Evolutionary conservation across 2,797 vertebrate species (phyloP), one percentile per base, ranked within the genome.

Genomic region (Anas georgica): DNA sequence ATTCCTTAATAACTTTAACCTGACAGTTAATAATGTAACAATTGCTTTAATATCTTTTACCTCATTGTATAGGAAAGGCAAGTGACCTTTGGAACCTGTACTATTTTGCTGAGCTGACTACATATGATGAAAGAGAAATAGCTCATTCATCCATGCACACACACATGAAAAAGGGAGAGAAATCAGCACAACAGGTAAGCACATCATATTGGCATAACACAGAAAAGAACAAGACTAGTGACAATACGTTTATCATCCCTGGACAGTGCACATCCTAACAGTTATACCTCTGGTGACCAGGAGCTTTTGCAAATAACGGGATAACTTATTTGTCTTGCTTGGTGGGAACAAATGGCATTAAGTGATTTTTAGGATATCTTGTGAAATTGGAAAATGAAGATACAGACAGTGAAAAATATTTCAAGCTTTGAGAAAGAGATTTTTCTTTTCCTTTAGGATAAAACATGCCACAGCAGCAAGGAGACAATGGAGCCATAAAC

Each of bases 1-100:
- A 60, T 58, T 54, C 48, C 64, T 94, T 94, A 93, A 66, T 90
- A 94, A 89, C 45, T 89, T 73, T 50, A 86, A n/a, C 13, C 28
- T 75, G 82, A 83, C 79, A 91, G 52, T 60, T 91, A 88, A 90
- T 81, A 86, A 74, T 21, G 59, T 43, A 60, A 67, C 63, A 86
- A 80, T 33, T 80, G 56, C 21, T 89, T 91, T 59, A 82, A 83
- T 83, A 59, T 60, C 22, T 77, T 91, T 26, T 29, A 70, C 35
- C 20, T n/a, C 43, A 67, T 60, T 74, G 60, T 74, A 48, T 8
- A 77, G n/a, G 52, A 89, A 91, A 85, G 12, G 67, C 29, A 84
- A 92, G 58, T 23, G 60, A 92, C 64, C 41, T 83, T 74, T 9
- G 0, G 26, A 89, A 45, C 31, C 78, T 77, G n/a, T 22, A 52